phyloP scores from a whole-genome alignment of 2,888 invertebrate species.

The Ophioninae sp. region DNA sequence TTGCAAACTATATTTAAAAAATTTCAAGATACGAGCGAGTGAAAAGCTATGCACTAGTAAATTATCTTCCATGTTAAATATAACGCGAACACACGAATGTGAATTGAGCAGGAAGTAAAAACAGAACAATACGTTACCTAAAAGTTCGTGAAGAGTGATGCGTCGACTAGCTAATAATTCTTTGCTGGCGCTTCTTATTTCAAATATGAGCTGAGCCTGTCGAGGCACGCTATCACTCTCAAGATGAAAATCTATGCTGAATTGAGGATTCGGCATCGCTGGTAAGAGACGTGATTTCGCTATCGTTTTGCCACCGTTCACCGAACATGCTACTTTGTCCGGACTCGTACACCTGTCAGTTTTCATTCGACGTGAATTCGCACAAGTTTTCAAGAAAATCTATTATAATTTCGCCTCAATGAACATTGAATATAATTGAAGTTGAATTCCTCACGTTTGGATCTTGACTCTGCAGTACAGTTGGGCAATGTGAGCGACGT shows the following conservation, averaged over 20 bases:
- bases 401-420: background rate
- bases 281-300: constrained; percentile 81
- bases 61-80: too few species aligned
- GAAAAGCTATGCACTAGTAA: too few species aligned
- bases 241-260: constrained; percentile 81
- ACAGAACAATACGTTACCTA: constrained; percentile 75
- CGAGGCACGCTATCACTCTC: constrained; percentile 80
- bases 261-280: constrained; percentile 80
- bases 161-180: constrained; percentile 81
- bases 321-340: constrained; percentile 71
- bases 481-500: constrained; percentile 79
- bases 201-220: constrained; percentile 81
- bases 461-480: constrained; percentile 78
- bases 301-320: constrained; percentile 78
- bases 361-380: background rate
- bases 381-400: constrained; percentile 4
- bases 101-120: background rate
- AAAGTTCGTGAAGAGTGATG: constrained; percentile 80
- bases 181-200: constrained; percentile 81
- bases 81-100: too few species aligned
- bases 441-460: constrained; percentile 71
- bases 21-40: too few species aligned
- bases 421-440: background rate
- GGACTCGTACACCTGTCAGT: constrained; percentile 73
- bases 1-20: too few species aligned